Evolutionary conservation across 2,888 invertebrate species (phyloP), one percentile per base, ranked within the genome.

Genomic region (Xestoiulus laeticollis): DNA sequence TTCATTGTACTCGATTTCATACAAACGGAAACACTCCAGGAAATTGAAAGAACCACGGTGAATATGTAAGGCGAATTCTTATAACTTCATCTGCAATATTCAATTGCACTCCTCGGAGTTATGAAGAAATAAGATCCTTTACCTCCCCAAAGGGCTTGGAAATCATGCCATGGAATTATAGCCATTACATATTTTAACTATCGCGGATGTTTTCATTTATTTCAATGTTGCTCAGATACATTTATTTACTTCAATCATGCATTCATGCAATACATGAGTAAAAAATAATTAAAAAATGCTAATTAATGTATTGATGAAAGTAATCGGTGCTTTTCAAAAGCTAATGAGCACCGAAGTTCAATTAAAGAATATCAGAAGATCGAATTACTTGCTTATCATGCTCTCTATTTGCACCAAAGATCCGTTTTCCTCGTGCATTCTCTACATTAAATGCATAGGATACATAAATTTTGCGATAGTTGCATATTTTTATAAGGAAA

Each of bases 41-140:
- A 59, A 59, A 59, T 59, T 59, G 59, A 59, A 59, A 22, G 59
- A 22, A 6, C 19, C 22, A 59, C 22, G 48, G 59, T 59, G 59
- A 59, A 59, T 59, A 59, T 22, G 59, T 59, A 59, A 59, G 59
- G 22, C 59, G 59, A 59, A 59, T 59, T 59, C 59, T 59, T 59
- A 59, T 59, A 59, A 59, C 5, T 59, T 59, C 22, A 59, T 59
- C 59, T 59, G 22, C 59, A 22, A 59, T 59, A 59, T 59, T 8
- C 59, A 59, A 59, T 59, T n/a, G n/a, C 59, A 59, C 22, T 59
- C 59, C 3, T 53, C n/a, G 16, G 53, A n/a, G 19, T 22, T 19
- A 59, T n/a, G 5, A 19, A 59, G 59, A 22, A 59, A 59, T 59
- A 59, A 19, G 59, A 22, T 59, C 59, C 6, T 22, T 19, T 22